phyloP scores from a whole-genome alignment of 2,113 vertebrate species.

The Balaenoptera acutorostrata region DNA sequence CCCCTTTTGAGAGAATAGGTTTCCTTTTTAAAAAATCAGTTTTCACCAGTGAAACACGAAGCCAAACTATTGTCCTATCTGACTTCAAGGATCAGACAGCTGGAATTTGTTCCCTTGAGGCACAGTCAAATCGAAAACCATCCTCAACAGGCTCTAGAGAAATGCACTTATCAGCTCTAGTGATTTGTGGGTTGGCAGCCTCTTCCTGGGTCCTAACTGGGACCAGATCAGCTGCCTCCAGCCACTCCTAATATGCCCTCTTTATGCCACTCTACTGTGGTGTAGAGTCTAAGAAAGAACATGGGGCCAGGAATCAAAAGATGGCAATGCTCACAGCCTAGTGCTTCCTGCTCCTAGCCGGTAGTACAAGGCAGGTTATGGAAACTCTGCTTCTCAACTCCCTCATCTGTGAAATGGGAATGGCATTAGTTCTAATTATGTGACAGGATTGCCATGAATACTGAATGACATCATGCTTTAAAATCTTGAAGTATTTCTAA shows the following conservation, averaged over 20 bases:
- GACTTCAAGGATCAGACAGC: slow-evolving; percentile 29
- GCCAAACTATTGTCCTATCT: slow-evolving; percentile 16
- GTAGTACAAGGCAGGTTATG: background rate
- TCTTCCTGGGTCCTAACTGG: background rate
- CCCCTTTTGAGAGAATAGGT: background rate
- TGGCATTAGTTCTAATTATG: background rate
- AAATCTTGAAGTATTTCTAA: background rate
- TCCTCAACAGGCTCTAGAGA: background rate
- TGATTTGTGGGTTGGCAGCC: background rate
- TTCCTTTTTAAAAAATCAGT: slow-evolving; percentile 36
- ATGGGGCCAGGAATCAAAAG: background rate
- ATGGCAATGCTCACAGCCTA: background rate
- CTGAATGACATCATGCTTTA: background rate
- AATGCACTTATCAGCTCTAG: background rate
- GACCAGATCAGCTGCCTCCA: background rate
- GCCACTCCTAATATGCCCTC: background rate
- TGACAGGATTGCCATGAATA: background rate
- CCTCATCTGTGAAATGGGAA: slow-evolving; percentile 6
- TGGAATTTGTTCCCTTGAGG: slow-evolving; percentile 31
- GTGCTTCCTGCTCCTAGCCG: background rate
- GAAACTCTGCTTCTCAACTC: background rate
- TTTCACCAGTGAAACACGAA: slow-evolving; percentile 29
- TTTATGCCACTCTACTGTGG: background rate
- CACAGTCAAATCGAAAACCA: background rate
- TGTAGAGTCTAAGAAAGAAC: background rate